Base-by-base conservation (phyloP, 2,797 vertebrate species). In the Enteromius radiatus region DNA sequence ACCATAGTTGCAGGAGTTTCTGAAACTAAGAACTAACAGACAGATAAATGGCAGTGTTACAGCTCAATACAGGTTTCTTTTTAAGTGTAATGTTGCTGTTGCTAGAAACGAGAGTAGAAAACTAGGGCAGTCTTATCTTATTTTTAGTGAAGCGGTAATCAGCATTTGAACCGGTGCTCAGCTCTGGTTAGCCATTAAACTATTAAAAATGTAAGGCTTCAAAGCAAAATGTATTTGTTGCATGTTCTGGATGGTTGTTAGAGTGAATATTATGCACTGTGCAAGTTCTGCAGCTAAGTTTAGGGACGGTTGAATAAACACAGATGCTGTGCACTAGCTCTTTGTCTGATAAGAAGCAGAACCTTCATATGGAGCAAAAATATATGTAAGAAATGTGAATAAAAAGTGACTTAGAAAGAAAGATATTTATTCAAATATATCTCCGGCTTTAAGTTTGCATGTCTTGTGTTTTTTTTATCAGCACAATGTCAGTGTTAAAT, bases 91-190 rank as follows among this genome's bases (percentile, higher is more conserved):
- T 75, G 52, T 71, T 80, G 67, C 54, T 45, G 38, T 47, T 71
- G 71, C 41, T 80, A 63, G 28, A 71, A 71, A 33, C 3, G 12
- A 36, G 68, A 80, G 21, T 49, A 63, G 43, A 61, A 73, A 80
- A 63, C 54, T 71, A 73, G 79, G 79, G 43, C 79, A 63, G 68
- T 47, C 68, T 63, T 45, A 38, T 63, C 10, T 61, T 80, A 63
- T 71, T 80, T 56, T 63, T 63, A 33, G 68, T 49, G 28, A 23
- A 71, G 68, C 38, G 61, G 63, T 63, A 73, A 81, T 73, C 54
- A 23, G 54, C 28, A 81, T 81, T 81, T 38, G 21, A 56, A 81
- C 68, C 28, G 49, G 54, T 31, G 21, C 52, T 41, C 26, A 61
- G 52, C 38, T 64, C 36, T 59, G 6, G 6, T 70, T 52, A 38